A percentile compares a stretch with the other conserved stretches of the same genome.
These are phyloP conservation scores for Trichopria drosophilae DNA, from an alignment of 2,888 invertebrate species.

Conservation along the genomic window DNA sequence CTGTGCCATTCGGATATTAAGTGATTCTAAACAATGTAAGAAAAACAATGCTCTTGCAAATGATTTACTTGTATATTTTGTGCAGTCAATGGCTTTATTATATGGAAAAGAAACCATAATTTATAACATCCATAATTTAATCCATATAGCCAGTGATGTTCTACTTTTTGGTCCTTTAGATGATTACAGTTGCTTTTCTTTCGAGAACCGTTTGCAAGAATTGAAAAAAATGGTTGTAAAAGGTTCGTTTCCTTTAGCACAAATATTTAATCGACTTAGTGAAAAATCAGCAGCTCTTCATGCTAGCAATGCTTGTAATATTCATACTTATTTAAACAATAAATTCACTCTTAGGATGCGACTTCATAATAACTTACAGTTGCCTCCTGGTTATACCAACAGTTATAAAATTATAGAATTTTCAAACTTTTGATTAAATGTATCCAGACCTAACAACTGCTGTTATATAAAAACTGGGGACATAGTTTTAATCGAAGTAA, in stretches of 20 bases:
- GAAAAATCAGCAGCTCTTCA: slow-evolving; percentile 3
- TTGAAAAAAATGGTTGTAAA: slow-evolving; percentile 22
- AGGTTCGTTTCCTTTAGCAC: slow-evolving; percentile 8
- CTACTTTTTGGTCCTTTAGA: slow-evolving; percentile 34
- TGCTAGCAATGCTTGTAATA: too few species aligned
- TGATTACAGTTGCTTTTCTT: slow-evolving; percentile 30
- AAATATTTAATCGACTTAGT: slow-evolving; percentile 16
- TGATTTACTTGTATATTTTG: slow-evolving; percentile 32
- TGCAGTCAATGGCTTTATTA: slow-evolving; percentile 20
- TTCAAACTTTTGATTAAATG: slow-evolving; percentile 17
- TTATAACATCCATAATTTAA: slow-evolving; percentile 38
- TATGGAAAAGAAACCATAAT: slow-evolving; percentile 31
- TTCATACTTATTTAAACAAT: not conserved
- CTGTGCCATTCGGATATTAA: slow-evolving; percentile 33
- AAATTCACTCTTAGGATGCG: slow-evolving; percentile 1
- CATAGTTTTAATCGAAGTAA: slow-evolving; percentile 12
- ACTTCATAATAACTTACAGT: too few species aligned
- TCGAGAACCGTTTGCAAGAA: slow-evolving; percentile 33
- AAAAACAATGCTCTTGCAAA: slow-evolving; percentile 29
- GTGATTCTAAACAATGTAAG: slow-evolving; percentile 18
- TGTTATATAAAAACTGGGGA: slow-evolving; percentile 18
- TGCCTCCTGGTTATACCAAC: not conserved
- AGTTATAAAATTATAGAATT: slow-evolving; percentile 9
- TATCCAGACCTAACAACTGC: slow-evolving; percentile 22
- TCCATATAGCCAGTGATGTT: slow-evolving; percentile 35